Evolutionary conservation across 2,113 vertebrate genomes (phyloP), one percentile per base, ranked within the genome.

Genomic region (Oncorhynchus mykiss): DNA sequence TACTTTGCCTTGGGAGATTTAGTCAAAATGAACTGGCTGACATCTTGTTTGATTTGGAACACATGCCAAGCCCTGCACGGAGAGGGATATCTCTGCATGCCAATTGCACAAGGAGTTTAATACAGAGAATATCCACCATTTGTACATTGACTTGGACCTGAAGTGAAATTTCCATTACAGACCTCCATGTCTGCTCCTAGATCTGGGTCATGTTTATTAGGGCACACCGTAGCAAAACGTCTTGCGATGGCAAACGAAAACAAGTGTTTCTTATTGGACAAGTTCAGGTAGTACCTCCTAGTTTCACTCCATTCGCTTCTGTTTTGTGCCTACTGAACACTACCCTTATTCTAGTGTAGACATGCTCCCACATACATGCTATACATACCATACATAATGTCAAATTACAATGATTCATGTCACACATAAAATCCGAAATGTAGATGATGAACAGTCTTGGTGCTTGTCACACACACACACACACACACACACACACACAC

Each of bases 401-500:
- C 51, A 54, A 18, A 54, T 16, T 16, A 54, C 14, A 54, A 18
- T 16, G 14, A 54, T 18, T 16, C 16, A 54, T 18, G 16, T 54
- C 51, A 54, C 51, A 16, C 51, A 16, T 54, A 54, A 16, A 18
- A 4, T 54, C 13, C 51, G 5, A 54, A 54, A 54, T 18, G 51
- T 54, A 54, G 51, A 54, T 54, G 51, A 54, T 16, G 51, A 54
- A 45, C 39, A 45, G 39, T 45, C 39, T 45, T 54, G 51, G 51
- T 54, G 16, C 51, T 2, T 54, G 16, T 54, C 51, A 0, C 49
- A 4, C 51, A 54, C 57, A 78, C 48, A 70, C 64, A 74, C 66
- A 69, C 76, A 79, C 71, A 74, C 65, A 74, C 29, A 29, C 75
- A 4, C 49, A 54, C 57, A 78, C 45, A 70, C 64, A 74, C 66